Conservation (phyloP, 2,888 invertebrate genomes). For the Acronicta alni region DNA sequence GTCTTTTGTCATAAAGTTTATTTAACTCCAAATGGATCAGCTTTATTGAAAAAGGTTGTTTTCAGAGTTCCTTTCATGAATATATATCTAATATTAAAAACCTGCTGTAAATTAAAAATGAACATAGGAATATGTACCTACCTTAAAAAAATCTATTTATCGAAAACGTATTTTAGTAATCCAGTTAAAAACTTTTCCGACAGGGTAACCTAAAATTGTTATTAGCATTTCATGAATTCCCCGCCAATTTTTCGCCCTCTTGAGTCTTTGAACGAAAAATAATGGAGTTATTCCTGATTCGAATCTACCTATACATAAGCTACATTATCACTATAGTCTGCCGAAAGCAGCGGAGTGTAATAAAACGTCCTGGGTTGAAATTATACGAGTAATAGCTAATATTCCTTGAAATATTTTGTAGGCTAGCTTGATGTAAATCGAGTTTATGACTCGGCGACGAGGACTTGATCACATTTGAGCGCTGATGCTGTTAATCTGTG, state of each 20-base stretch:
- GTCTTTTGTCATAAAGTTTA: neutral
- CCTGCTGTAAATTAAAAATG: too few relatives aligned
- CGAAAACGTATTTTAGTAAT: neutral
- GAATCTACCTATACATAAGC: conserved; percentile 21
- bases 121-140: too few relatives aligned
- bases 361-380: conserved; percentile 57
- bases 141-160: neutral
- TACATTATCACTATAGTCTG: conserved; percentile 31
- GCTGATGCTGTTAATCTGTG: conserved; percentile 7
- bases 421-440: conserved; percentile 62
- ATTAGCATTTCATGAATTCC: neutral
- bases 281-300: conserved; percentile 11
- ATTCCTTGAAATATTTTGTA: conserved; percentile 61
- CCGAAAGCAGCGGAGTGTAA: conserved; percentile 42
- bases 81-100: too few relatives aligned
- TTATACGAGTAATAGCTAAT: conserved; percentile 62
- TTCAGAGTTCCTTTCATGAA: neutral
- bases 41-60: neutral
- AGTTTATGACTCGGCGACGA: conserved; percentile 55
- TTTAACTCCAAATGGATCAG: neutral
- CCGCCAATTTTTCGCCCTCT: conserved; percentile 6
- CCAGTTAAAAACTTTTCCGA: neutral
- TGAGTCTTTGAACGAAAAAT: conserved; percentile 20
- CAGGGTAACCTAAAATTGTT: neutral
- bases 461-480: conserved; percentile 46